Conservation (phyloP, 37 sponge, comb jelly and placozoan species). For the Amphimedon queenslandica region DNA sequence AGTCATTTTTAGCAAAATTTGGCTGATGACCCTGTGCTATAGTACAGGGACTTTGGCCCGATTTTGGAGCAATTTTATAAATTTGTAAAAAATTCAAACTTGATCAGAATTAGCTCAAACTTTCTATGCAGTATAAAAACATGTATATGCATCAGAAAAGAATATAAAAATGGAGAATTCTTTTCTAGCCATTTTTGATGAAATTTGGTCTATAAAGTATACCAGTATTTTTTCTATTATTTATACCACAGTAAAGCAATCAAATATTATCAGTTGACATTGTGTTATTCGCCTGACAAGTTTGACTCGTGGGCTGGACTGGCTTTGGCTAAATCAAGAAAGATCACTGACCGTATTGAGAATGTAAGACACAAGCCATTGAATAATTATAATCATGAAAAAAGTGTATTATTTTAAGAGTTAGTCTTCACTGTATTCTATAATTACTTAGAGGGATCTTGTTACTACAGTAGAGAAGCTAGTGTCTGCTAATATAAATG, state of each 20-base stretch:
- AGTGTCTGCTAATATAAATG: not conserved
- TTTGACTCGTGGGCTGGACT: conserved; percentile 84
- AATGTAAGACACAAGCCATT: conserved; percentile 1
- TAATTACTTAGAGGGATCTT: not conserved
- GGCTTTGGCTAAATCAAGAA: conserved; percentile 50
- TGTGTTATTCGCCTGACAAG: conserved; percentile 51
- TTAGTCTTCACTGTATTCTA: not conserved
- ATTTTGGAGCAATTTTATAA: too few relatives aligned
- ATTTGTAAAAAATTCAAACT: too few relatives aligned
- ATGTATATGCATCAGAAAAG: too few relatives aligned
- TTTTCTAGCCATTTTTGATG: too few relatives aligned
- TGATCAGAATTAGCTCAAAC: too few relatives aligned
- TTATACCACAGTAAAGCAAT: conserved; percentile 52
- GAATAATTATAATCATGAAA: not conserved
- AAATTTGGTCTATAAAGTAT: too few relatives aligned
- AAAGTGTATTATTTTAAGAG: not conserved
- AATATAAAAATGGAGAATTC: too few relatives aligned
- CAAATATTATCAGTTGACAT: conserved; percentile 35
- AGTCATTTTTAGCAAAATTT: too few relatives aligned
- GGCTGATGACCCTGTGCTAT: too few relatives aligned
- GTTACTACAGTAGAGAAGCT: not conserved
- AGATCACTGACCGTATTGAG: conserved; percentile 43
- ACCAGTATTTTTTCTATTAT: too few relatives aligned
- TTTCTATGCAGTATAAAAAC: too few relatives aligned
- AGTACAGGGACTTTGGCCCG: too few relatives aligned